A percentile compares a stretch with the other conserved stretches of the same genome.
Conservation (phyloP, 2,888 invertebrate genomes). For the Cheilosia vernalis region DNA sequence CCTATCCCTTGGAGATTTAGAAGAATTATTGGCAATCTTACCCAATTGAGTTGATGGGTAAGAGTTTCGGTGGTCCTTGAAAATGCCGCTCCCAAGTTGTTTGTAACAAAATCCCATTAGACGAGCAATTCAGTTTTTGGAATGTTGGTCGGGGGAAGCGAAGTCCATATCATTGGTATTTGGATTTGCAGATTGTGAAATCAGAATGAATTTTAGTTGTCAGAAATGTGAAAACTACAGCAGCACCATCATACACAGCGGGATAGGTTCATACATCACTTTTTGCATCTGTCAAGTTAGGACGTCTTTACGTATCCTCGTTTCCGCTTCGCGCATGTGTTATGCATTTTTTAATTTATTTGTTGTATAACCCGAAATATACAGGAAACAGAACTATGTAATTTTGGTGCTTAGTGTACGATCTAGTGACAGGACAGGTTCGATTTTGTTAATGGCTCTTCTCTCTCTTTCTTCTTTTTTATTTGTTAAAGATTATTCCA, state of each 20-base stretch:
- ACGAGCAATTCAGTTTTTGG: not conserved
- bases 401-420: too few relatives aligned
- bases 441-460: too few relatives aligned
- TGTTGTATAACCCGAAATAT: too few relatives aligned
- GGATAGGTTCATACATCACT: too few relatives aligned
- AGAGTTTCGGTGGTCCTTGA: constrained; percentile 44
- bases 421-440: too few relatives aligned
- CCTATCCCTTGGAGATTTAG: constrained; percentile 22
- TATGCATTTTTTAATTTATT: too few relatives aligned
- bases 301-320: too few relatives aligned
- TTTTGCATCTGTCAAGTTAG: too few relatives aligned
- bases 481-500: too few relatives aligned
- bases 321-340: too few relatives aligned
- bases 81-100: constrained; percentile 27
- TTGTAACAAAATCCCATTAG: constrained; percentile 58
- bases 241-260: not conserved
- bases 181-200: constrained; percentile 53
- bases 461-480: too few relatives aligned
- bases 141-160: not conserved
- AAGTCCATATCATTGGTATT: constrained; percentile 17
- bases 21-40: constrained; percentile 55
- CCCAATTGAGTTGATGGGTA: constrained; percentile 31
- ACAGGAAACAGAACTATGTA: too few relatives aligned
- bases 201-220: constrained; percentile 32
- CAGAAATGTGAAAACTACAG: not conserved